Base-by-base conservation (phyloP, 1,140 invertebrate species). In the Melipona quadrifasciata region DNA sequence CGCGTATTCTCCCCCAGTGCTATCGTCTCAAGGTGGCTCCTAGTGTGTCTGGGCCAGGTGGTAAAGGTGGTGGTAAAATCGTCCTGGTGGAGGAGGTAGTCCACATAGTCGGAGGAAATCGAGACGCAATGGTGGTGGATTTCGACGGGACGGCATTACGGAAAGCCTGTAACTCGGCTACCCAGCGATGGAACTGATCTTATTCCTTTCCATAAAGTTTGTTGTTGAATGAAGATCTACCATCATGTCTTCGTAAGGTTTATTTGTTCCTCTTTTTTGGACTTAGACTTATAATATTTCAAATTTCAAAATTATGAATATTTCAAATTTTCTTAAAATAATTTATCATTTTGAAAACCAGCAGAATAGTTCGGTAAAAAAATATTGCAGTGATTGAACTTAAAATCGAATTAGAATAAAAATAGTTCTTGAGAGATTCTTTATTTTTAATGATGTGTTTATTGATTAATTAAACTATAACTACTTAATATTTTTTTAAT, bases 1-100 rank as follows among this genome's bases (percentile, higher is more conserved):
- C 91, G 90, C 93, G 94, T 92, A 93, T 93, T 91, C 93, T 93
- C 92, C 93, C 93, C 87, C 86, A 71, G 82, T 65, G 67, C 67
- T 31, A 86, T 85, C 80, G 71, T 19, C 51, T 4, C 51, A 65
- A 64, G 79, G 64, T 51, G 70, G 51, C 74, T 47, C 47, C 51
- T 64, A 77, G 73, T 73, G 73, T 61, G 67, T 31, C 24, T 39
- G 39, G 47, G 86, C 77, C 74, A 75, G 89, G 80, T 70, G 82
- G 75, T 47, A 68, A 86, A 89, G 85, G 90, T 91, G 82, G 84
- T 78, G 67, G 82, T 83, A 80, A 80, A 65, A 34, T 73, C 58
- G 47, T 31, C 27, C 76, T 73, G 58, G 89, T 84, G 86, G 81
- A 82, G 80, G 89, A 87, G 79, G 78, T 24, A 77, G 47, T 80